These are phyloP conservation scores for Cirrhinus mrigala DNA, from an alignment of 2,797 vertebrate genomes.

Conservation along the genomic window DNA sequence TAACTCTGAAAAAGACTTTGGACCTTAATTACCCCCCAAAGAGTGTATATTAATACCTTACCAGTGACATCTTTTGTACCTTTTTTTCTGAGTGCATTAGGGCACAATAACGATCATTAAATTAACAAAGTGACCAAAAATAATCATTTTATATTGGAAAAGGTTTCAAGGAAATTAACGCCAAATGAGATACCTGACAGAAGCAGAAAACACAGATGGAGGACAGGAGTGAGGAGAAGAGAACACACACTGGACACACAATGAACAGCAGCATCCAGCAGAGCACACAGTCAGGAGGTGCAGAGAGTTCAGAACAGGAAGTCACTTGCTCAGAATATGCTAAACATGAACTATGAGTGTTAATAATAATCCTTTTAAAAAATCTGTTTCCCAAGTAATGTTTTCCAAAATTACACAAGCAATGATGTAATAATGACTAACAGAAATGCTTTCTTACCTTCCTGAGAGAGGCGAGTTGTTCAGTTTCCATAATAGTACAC, in stretches of 20 bases:
- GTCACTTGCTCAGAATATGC: neutral
- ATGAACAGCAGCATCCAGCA: constrained; percentile 30
- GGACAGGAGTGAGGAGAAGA: constrained; percentile 38
- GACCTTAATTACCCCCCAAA: too few species aligned
- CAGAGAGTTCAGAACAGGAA: too few species aligned
- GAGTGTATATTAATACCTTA: too few species aligned
- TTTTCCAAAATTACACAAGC: too few species aligned
- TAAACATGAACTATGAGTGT: too few species aligned
- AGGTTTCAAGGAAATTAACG: neutral
- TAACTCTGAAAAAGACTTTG: rapidly evolving
- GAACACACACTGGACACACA: constrained; percentile 43
- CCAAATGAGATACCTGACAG: constrained; percentile 15
- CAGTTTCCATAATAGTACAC: constrained; percentile 1
- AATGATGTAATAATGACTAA: neutral
- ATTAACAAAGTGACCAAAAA: neutral
- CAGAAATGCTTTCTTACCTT: constrained; percentile 8
- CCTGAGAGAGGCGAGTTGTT: constrained; percentile 16
- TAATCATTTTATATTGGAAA: neutral
- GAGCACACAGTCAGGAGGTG: neutral
- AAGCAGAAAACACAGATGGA: constrained; percentile 31
- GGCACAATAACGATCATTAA: too few species aligned
- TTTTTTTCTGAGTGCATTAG: too few species aligned
- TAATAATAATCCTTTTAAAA: too few species aligned
- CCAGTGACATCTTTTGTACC: too few species aligned
- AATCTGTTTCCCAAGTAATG: too few species aligned